Conservation (phyloP, 2,113 vertebrate genomes). For the Guaruba guarouba region DNA sequence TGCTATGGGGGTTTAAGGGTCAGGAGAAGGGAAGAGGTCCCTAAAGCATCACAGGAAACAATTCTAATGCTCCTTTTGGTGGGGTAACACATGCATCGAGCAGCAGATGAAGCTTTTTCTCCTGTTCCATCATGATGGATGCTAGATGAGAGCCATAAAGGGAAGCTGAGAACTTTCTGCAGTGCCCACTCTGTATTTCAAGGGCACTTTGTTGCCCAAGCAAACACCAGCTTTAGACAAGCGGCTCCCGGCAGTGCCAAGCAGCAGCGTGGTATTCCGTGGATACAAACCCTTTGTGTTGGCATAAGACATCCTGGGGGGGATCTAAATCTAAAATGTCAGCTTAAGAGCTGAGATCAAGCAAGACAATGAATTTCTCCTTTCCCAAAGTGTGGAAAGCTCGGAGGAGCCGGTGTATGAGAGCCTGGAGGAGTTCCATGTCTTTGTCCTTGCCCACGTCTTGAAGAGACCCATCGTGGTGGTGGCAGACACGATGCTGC, state of each 20-base stretch:
- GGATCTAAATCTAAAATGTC: not conserved
- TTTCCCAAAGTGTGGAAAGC: slow-evolving; percentile 78
- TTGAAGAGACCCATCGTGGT: slow-evolving; percentile 91
- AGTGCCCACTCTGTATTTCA: accelerated
- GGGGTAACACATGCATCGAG: accelerated
- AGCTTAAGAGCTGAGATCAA: not conserved
- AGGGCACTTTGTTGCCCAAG: not conserved
- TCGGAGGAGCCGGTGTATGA: slow-evolving; percentile 95
- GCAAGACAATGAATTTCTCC: not conserved
- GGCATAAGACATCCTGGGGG: not conserved
- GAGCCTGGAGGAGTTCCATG: slow-evolving; percentile 96
- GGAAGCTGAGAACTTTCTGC: not conserved
- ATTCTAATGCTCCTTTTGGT: not conserved
- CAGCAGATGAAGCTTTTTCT: not conserved
- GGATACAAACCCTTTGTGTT: not conserved
- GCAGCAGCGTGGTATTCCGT: accelerated
- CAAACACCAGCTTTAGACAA: not conserved
- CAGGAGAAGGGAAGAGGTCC: accelerated
- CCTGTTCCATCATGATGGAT: accelerated
- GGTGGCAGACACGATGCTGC: slow-evolving; percentile 96
- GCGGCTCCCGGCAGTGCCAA: not conserved
- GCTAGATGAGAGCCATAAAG: not conserved
- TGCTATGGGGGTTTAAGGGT: accelerated
- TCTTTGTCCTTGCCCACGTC: slow-evolving; percentile 94
- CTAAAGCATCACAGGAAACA: accelerated